Percentiles rank a stretch among this genome's conserved stretches.
Evolutionary conservation across 2,888 invertebrate genomes (phyloP).

Genomic region (Thelaira solivaga): DNA sequence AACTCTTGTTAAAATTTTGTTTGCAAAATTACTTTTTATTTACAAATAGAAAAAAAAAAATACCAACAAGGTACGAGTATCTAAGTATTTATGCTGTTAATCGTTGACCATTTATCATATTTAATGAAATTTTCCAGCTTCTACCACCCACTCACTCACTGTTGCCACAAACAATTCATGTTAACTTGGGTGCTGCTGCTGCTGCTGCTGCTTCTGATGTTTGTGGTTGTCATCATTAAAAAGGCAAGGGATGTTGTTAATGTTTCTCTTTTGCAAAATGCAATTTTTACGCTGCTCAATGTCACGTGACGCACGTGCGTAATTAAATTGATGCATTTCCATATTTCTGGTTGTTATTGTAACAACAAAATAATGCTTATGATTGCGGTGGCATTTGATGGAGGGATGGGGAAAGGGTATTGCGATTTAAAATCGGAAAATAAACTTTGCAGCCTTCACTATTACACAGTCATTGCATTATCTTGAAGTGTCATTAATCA

Average conservation of each 20-base stretch:
- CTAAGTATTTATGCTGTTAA: constrained; percentile 66
- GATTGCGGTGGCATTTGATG: constrained; percentile 46
- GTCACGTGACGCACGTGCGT: constrained; percentile 71
- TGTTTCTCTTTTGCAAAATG: constrained; percentile 52
- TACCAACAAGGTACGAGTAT: constrained; percentile 7
- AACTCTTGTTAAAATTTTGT: constrained; percentile 17
- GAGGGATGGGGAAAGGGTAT: too few relatives aligned
- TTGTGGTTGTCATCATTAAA: constrained; percentile 42
- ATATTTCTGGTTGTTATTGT: constrained; percentile 44
- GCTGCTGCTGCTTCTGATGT: too few relatives aligned
- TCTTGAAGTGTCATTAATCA: constrained; percentile 56
- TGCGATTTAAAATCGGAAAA: constrained; percentile 36
- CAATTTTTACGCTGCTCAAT: constrained; percentile 63
- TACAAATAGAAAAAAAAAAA: too few relatives aligned
- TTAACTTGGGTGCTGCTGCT: constrained; percentile 27
- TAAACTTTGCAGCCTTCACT: constrained; percentile 7
- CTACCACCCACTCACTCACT: not conserved
- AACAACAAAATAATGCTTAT: constrained; percentile 51
- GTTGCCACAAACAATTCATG: constrained; percentile 11
- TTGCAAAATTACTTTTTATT: constrained; percentile 21
- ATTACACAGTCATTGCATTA: constrained; percentile 50
- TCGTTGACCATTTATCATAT: constrained; percentile 75
- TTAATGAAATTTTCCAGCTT: constrained; percentile 72
- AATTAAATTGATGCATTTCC: constrained; percentile 72
- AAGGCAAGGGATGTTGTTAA: constrained; percentile 47